phyloP scores from a whole-genome alignment of 2,888 invertebrate genomes.

The Entomobrya multifasciata region DNA sequence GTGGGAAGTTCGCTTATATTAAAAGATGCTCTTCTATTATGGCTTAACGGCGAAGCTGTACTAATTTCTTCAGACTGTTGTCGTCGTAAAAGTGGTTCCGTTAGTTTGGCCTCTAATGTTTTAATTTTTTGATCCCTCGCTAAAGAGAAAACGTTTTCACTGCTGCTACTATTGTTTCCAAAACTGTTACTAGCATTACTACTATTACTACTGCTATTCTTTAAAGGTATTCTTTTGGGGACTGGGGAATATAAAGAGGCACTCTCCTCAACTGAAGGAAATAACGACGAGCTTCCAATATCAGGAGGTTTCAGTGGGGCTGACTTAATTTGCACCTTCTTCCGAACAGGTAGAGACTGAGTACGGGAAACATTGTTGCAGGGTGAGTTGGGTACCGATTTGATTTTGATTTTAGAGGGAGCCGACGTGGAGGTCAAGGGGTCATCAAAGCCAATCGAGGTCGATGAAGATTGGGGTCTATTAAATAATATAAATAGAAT shows the following conservation, averaged over 20 bases:
- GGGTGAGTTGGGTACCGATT: slow-evolving; percentile 42
- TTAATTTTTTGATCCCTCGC: slow-evolving; percentile 48
- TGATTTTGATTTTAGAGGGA: neutral
- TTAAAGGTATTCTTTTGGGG: slow-evolving; percentile 1
- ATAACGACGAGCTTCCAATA: slow-evolving; percentile 67
- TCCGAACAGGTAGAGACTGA: slow-evolving; percentile 37
- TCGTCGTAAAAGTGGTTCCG: neutral
- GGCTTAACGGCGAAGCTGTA: neutral
- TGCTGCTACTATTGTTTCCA: neutral
- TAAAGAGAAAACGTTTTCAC: neutral
- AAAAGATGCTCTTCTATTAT: slow-evolving; percentile 8
- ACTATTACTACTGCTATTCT: neutral
- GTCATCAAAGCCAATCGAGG: slow-evolving; percentile 22
- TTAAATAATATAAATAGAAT: too few species aligned
- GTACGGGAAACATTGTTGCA: slow-evolving; percentile 10
- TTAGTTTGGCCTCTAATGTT: slow-evolving; percentile 67
- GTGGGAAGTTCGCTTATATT: slow-evolving; percentile 30
- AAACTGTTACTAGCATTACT: neutral
- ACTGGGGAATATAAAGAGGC: neutral
- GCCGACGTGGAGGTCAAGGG: neutral
- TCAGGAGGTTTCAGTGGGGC: slow-evolving; percentile 75
- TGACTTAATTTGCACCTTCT: slow-evolving; percentile 62
- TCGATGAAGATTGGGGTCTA: neutral
- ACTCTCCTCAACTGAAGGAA: slow-evolving; percentile 71
- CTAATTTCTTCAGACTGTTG: too few species aligned